A percentile compares a stretch with the other conserved stretches of the same genome.
Conservation (phyloP, 2,797 vertebrate species). For the Sebastolobus alascanus region DNA sequence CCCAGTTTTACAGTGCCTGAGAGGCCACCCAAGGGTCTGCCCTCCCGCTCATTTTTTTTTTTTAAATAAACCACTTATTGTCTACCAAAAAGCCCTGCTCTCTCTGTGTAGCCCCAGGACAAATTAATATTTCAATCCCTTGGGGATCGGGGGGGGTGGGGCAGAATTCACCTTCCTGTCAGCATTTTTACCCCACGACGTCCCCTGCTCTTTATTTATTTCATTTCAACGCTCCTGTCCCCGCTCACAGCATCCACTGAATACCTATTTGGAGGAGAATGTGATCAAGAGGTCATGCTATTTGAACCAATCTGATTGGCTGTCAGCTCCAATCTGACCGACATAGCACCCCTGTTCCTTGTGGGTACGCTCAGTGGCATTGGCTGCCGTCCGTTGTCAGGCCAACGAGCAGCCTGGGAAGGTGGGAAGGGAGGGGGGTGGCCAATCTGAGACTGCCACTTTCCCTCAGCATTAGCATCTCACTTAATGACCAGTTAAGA, state of each 20-base stretch:
- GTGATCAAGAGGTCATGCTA: conserved; percentile 84
- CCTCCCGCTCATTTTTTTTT: conserved; percentile 80
- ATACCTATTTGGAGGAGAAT: conserved; percentile 84
- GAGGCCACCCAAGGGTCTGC: conserved; percentile 72
- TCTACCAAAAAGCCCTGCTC: conserved; percentile 85
- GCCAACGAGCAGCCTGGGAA: conserved; percentile 88
- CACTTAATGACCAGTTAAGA: conserved; percentile 98
- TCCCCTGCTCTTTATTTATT: conserved; percentile 70
- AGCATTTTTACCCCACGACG: conserved; percentile 81
- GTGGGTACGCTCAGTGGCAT: conserved; percentile 89
- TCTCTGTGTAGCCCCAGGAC: conserved; percentile 90
- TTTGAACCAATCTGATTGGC: conserved; percentile 91
- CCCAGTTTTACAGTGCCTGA: conserved; percentile 57
- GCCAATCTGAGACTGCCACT: conserved; percentile 96
- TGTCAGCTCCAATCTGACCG: conserved; percentile 91
- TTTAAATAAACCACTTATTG: conserved; percentile 90
- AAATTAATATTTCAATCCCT: conserved; percentile 98
- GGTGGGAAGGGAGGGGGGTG: conserved; percentile 84
- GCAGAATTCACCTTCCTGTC: conserved; percentile 87
- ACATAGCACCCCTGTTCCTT: conserved; percentile 85
- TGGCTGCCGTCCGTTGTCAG: conserved; percentile 85
- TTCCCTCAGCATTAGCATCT: conserved; percentile 97
- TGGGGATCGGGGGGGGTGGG: conserved; percentile 81
- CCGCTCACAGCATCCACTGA: conserved; percentile 67
- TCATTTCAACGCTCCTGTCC: conserved; percentile 63